Percentiles rank a stretch among this genome's conserved stretches.
Conservation (phyloP, 2,888 invertebrate species). For the Frankliniella intonsa region DNA sequence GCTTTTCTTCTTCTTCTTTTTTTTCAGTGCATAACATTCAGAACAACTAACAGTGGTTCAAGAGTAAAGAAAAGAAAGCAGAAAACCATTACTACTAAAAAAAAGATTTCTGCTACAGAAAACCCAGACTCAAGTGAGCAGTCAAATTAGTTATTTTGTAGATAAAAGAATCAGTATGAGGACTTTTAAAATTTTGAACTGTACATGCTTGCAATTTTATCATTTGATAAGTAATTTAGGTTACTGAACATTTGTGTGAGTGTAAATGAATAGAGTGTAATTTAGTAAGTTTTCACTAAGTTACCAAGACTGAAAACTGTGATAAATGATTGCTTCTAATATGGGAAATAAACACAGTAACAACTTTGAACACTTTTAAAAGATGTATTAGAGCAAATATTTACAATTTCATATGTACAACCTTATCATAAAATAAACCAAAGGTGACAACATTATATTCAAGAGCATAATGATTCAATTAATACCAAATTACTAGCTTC, state of each 20-base stretch:
- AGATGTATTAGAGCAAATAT: neutral
- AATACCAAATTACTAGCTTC: too few species aligned
- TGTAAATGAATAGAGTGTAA: neutral
- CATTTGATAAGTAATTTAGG: neutral
- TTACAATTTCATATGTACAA: slow-evolving; percentile 5
- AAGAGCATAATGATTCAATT: neutral
- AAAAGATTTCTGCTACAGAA: neutral
- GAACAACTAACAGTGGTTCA: slow-evolving; percentile 21
- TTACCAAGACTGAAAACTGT: too few species aligned
- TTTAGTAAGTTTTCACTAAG: neutral
- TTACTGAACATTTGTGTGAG: neutral
- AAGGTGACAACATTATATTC: neutral
- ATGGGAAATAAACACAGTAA: too few species aligned
- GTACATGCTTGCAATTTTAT: neutral
- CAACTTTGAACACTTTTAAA: neutral
- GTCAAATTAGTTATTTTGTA: neutral
- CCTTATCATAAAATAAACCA: neutral
- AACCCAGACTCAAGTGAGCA: neutral
- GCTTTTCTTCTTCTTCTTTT: neutral
- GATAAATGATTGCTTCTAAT: too few species aligned
- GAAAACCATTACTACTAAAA: neutral
- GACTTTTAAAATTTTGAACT: neutral
- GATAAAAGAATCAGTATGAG: neutral
- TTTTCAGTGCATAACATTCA: slow-evolving; percentile 42
- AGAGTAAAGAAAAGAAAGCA: neutral